A percentile compares a stretch with the other conserved stretches of the same genome.
phyloP scores from a whole-genome alignment of 1,140 invertebrate species.

The Asbolus verrucosus region DNA sequence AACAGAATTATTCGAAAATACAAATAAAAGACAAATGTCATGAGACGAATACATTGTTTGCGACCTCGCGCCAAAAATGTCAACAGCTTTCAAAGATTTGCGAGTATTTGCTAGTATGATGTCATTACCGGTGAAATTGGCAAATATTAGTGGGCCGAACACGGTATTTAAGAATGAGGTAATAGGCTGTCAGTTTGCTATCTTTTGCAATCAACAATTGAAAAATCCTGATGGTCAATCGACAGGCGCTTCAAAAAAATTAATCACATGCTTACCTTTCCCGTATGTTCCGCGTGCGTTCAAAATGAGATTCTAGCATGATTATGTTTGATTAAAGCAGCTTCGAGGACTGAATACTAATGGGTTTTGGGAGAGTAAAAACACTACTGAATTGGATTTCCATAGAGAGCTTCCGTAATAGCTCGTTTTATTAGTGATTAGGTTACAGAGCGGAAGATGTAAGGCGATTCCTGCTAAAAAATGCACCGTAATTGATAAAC shows the following conservation, averaged over 20 bases:
- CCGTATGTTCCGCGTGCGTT: not conserved
- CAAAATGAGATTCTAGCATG: constrained; percentile 11
- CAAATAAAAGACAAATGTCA: no score
- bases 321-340: constrained; percentile 6
- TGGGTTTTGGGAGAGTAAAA: not conserved
- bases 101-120: not conserved
- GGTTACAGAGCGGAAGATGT: constrained; percentile 28
- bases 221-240: no score
- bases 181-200: constrained; percentile 10
- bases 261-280: constrained; percentile 31
- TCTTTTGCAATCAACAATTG: constrained; percentile 14
- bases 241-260: no score
- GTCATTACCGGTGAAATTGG: constrained; percentile 29
- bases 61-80: no score
- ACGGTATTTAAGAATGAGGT: constrained; percentile 7
- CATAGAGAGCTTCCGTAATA: not conserved
- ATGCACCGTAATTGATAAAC: constrained; percentile 16
- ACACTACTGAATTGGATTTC: constrained; percentile 7
- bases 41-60: no score
- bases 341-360: constrained; percentile 1
- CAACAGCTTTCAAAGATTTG: not conserved
- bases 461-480: constrained; percentile 14
- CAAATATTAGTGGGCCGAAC: constrained; percentile 25
- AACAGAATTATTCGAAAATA: no score
- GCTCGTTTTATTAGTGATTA: constrained; percentile 11